Evolutionary conservation across 2,113 vertebrate species (phyloP).

Genomic region (Azemiops feae): DNA sequence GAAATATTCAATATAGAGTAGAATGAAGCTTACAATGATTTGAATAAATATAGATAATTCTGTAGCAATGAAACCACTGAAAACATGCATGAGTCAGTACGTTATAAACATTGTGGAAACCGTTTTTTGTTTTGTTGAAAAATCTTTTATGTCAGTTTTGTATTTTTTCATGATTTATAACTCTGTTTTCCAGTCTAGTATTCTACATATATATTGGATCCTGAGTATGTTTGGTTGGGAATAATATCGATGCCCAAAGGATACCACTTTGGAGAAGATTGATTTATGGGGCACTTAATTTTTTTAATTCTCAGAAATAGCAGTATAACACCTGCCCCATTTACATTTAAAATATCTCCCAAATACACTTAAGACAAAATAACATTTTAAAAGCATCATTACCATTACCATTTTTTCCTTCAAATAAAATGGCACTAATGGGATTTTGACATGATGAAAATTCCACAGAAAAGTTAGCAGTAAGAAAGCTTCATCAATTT

Average conservation of each 20-base stretch:
- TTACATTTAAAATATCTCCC: background rate
- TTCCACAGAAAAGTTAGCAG: background rate
- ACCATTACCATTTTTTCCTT: background rate
- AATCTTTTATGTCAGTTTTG: too few relatives aligned
- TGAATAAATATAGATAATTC: background rate
- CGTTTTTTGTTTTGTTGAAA: background rate
- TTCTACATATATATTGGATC: background rate
- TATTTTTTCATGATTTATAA: background rate
- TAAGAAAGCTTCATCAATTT: background rate
- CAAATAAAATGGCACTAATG: background rate
- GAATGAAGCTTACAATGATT: background rate
- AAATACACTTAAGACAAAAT: background rate
- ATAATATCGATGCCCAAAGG: background rate
- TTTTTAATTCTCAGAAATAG: background rate
- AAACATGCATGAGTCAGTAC: background rate
- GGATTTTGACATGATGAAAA: too few relatives aligned
- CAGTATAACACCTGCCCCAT: background rate
- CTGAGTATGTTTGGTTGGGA: background rate
- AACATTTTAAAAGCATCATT: background rate
- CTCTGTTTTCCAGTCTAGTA: background rate
- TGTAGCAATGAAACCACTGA: background rate
- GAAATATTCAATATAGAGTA: background rate
- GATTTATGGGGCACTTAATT: background rate
- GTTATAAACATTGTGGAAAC: background rate
- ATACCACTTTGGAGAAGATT: background rate